A percentile compares a stretch with the other conserved stretches of the same genome.
phyloP scores from a whole-genome alignment of 2,888 invertebrate species.

The Trimorus sp. region DNA sequence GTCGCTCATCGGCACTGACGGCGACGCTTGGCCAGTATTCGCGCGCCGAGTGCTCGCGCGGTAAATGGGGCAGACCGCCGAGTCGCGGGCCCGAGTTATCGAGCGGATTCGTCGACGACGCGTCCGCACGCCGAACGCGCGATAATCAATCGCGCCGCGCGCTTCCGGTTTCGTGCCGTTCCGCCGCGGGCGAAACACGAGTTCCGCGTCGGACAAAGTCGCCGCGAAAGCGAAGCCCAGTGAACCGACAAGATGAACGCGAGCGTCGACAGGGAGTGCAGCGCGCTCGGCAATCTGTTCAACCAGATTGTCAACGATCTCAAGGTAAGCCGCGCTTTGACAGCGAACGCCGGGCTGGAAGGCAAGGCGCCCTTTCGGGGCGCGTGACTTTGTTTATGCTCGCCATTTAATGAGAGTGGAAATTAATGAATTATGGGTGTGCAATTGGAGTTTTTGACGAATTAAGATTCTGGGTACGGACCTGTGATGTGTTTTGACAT shows the following conservation, averaged over 20 bases:
- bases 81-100: slow-evolving; percentile 32
- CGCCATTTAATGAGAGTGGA: too few species aligned
- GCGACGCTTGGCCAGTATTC: not conserved
- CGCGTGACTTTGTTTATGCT: too few species aligned
- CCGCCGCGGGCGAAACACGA: not conserved
- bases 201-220: too few species aligned
- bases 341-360: too few species aligned
- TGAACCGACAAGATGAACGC: slow-evolving; percentile 84
- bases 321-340: slow-evolving; percentile 86
- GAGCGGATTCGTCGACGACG: slow-evolving; percentile 57
- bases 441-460: too few species aligned
- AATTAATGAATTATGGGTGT: too few species aligned
- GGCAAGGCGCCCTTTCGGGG: too few species aligned
- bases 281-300: slow-evolving; percentile 95
- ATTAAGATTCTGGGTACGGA: too few species aligned
- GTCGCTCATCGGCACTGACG: too few species aligned
- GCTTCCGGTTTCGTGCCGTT: slow-evolving; percentile 3
- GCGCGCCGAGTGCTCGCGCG: slow-evolving; percentile 17
- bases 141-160: slow-evolving; percentile 5
- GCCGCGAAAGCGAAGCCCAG: too few species aligned
- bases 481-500: too few species aligned
- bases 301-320: slow-evolving; percentile 97
- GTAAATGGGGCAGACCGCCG: slow-evolving; percentile 52
- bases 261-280: slow-evolving; percentile 91
- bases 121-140: slow-evolving; percentile 46